These are phyloP conservation scores for Dendrocincla tyrannina DNA, from an alignment of 2,797 vertebrate species.

Conservation along the genomic window DNA sequence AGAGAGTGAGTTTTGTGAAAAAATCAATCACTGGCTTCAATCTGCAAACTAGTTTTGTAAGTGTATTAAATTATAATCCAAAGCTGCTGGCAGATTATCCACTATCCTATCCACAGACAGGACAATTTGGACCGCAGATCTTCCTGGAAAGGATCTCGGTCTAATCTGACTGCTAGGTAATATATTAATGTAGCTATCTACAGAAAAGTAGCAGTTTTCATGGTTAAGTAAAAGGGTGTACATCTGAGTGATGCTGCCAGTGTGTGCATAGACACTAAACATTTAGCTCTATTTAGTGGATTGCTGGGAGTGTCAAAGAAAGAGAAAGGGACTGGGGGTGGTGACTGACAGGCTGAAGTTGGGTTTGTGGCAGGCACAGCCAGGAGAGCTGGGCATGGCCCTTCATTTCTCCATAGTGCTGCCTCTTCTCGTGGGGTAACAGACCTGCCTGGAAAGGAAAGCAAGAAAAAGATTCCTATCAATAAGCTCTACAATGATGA, in stretches of 20 bases:
- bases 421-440: background rate
- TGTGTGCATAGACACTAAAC: background rate
- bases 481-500: background rate
- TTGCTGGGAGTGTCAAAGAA: background rate
- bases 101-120: background rate
- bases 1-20: background rate
- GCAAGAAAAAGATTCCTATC: background rate
- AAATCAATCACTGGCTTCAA: slow-evolving; percentile 15
- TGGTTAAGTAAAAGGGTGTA: background rate
- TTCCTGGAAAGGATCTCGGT: background rate
- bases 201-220: background rate
- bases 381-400: background rate
- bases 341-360: background rate
- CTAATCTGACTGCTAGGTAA: background rate
- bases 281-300: background rate
- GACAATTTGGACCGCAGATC: background rate
- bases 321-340: background rate
- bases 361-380: background rate
- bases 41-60: background rate
- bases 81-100: background rate
- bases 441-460: background rate
- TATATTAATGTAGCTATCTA: background rate
- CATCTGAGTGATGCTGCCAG: background rate
- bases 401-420: background rate
- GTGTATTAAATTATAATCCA: slow-evolving; percentile 3